These are phyloP conservation scores for Raja brachyura DNA, from an alignment of 2,113 vertebrate species.

Conservation along the genomic window DNA sequence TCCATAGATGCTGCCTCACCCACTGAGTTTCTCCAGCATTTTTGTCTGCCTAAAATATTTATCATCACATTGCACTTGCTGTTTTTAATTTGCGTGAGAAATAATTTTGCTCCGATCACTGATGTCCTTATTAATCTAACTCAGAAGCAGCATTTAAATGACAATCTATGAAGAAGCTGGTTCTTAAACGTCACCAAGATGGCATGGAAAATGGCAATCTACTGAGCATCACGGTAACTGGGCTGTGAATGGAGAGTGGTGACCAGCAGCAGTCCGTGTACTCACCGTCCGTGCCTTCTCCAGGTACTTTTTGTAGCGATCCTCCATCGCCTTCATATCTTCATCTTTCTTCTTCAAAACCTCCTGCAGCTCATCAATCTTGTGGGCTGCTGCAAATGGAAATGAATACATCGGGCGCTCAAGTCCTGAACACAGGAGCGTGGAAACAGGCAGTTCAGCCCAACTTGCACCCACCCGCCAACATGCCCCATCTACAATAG, in stretches of 20 bases:
- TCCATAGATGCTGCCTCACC: too few species aligned
- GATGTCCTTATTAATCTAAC: too few species aligned
- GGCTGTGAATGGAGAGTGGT: not conserved
- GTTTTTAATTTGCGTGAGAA: too few species aligned
- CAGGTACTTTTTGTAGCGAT: constrained; percentile 74
- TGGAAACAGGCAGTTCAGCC: too few species aligned
- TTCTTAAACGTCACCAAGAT: not conserved
- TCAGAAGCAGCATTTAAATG: not conserved
- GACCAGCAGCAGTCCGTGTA: not conserved
- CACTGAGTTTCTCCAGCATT: too few species aligned
- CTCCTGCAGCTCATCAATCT: constrained; percentile 76
- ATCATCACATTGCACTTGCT: too few species aligned
- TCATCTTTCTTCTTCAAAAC: constrained; percentile 75
- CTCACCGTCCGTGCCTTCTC: constrained; percentile 72
- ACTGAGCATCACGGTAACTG: not conserved
- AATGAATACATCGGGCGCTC: too few species aligned
- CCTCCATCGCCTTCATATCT: constrained; percentile 81
- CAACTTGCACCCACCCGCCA: too few species aligned
- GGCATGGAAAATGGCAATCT: not conserved
- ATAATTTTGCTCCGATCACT: too few species aligned
- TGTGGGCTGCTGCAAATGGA: constrained; percentile 51
- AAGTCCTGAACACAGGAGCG: not conserved
- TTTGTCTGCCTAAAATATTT: too few species aligned
- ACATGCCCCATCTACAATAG: too few species aligned
- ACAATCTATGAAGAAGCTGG: not conserved